These are phyloP conservation scores for Argopecten irradians DNA, from an alignment of 1,140 invertebrate species.

Conservation along the genomic window DNA sequence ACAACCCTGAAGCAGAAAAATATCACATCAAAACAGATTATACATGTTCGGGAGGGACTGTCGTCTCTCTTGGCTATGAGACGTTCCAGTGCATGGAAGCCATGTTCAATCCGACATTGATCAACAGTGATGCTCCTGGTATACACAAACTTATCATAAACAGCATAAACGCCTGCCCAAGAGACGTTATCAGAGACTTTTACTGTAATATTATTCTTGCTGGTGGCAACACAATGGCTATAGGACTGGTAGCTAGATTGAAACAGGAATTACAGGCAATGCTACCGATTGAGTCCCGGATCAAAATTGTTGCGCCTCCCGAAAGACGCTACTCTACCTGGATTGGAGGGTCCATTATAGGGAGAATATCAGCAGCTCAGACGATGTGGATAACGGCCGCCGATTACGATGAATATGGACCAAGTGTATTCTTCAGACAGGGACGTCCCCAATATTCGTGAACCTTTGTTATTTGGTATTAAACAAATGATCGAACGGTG, in stretches of 20 bases:
- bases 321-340: constrained; percentile 76
- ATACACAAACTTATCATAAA: constrained; percentile 86
- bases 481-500: no score
- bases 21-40: constrained; percentile 80
- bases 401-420: constrained; percentile 45
- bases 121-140: constrained; percentile 66
- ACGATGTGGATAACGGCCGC: background rate
- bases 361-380: background rate
- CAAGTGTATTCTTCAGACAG: no score
- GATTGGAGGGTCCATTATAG: constrained; percentile 37
- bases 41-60: constrained; percentile 77
- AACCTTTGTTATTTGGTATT: no score
- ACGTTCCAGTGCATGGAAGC: constrained; percentile 69
- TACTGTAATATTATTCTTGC: constrained; percentile 94
- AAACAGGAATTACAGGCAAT: constrained; percentile 85
- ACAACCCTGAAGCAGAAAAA: constrained; percentile 95
- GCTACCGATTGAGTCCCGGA: constrained; percentile 85
- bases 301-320: constrained; percentile 90
- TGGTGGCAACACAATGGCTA: constrained; percentile 88
- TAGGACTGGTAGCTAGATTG: constrained; percentile 81
- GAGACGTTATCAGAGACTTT: constrained; percentile 91
- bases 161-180: constrained; percentile 83
- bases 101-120: constrained; percentile 84
- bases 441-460: no score
- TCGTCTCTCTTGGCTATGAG: constrained; percentile 68